A percentile compares a stretch with the other conserved stretches of the same genome.
phyloP scores from a whole-genome alignment of 2,113 vertebrate species.

The Chlamydotis undulata region DNA sequence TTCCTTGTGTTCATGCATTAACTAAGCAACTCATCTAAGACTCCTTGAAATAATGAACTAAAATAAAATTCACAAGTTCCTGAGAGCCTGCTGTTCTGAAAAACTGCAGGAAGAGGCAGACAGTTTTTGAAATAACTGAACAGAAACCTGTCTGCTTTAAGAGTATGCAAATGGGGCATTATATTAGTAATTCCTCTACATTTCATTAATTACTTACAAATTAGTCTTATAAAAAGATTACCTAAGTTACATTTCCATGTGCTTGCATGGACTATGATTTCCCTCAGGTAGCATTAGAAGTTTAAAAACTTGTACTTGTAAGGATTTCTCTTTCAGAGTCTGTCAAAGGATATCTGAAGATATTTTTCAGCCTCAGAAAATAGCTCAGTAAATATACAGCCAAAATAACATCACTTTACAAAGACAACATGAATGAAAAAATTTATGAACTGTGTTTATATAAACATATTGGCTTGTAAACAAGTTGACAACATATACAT shows the following conservation, averaged over 20 bases:
- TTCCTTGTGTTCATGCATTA: background rate
- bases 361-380: background rate
- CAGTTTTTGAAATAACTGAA: background rate
- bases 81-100: background rate
- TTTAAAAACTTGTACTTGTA: background rate
- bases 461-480: slow-evolving; percentile 40
- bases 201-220: background rate
- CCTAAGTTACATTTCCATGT: background rate
- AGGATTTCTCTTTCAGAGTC: background rate
- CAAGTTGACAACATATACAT: background rate
- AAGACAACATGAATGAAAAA: background rate
- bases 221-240: background rate
- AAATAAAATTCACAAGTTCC: background rate
- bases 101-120: background rate
- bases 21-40: background rate
- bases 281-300: background rate
- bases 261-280: background rate
- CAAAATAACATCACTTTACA: background rate
- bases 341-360: background rate
- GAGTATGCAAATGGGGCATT: background rate
- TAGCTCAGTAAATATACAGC: background rate
- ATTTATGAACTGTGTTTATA: slow-evolving; percentile 43
- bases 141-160: background rate
- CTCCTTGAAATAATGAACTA: background rate
- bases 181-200: background rate